These are phyloP conservation scores for Catocala fraxini DNA, from an alignment of 2,888 invertebrate species.

Conservation along the genomic window DNA sequence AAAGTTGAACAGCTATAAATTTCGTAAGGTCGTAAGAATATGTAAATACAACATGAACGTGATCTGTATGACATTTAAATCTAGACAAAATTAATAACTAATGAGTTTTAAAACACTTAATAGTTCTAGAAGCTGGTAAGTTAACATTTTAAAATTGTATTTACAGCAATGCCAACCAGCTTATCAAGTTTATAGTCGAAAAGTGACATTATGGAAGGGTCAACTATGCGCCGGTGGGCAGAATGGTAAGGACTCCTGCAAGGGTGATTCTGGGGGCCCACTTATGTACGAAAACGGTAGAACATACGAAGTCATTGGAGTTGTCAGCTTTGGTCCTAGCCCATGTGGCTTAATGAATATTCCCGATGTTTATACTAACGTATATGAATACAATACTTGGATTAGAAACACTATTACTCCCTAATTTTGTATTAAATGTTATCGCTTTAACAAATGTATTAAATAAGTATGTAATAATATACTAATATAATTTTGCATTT, in stretches of 20 bases:
- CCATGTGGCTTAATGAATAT: slow-evolving; percentile 87
- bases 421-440: slow-evolving; percentile 12
- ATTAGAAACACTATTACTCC: slow-evolving; percentile 64
- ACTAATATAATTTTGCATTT: background rate
- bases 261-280: slow-evolving; percentile 90
- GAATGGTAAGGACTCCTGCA: slow-evolving; percentile 86
- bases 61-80: no score
- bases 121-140: slow-evolving; percentile 36
- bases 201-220: slow-evolving; percentile 46
- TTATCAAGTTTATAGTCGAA: slow-evolving; percentile 22
- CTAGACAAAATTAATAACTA: no score
- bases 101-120: no score
- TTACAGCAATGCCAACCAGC: slow-evolving; percentile 51
- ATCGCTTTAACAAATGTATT: background rate
- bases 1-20: no score
- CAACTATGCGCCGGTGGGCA: slow-evolving; percentile 88
- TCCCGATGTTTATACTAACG: slow-evolving; percentile 89
- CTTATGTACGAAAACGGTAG: slow-evolving; percentile 78
- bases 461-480: background rate
- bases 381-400: slow-evolving; percentile 88
- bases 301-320: slow-evolving; percentile 72
- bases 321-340: slow-evolving; percentile 89
- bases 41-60: no score
- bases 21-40: no score
- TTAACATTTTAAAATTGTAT: slow-evolving; percentile 2